Evolutionary conservation across 2,797 vertebrate genomes (phyloP).

Genomic region (Natrix natrix): DNA sequence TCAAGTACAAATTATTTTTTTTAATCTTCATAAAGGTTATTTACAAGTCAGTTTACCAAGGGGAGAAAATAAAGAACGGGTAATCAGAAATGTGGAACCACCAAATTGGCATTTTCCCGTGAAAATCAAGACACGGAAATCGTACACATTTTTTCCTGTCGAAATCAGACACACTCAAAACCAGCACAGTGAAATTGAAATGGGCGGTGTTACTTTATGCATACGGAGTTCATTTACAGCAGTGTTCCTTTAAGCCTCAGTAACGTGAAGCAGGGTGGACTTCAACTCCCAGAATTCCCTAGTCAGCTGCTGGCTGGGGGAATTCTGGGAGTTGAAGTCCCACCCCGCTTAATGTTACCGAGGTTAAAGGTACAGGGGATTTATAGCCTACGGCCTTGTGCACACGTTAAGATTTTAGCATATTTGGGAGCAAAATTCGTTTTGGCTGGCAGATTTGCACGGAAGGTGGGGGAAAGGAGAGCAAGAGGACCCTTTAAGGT

Average conservation of each 20-base stretch:
- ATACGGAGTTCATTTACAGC: neutral
- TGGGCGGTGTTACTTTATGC: neutral
- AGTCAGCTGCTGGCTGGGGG: neutral
- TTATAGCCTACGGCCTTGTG: neutral
- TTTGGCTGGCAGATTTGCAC: slow-evolving; percentile 33
- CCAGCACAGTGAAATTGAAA: slow-evolving; percentile 18
- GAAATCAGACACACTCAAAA: slow-evolving; percentile 66
- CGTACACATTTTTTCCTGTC: neutral
- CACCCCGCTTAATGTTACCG: fast-evolving
- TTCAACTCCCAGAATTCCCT: too few species aligned
- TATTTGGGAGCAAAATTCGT: slow-evolving; percentile 43
- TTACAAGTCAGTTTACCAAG: slow-evolving; percentile 71
- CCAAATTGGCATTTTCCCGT: slow-evolving; percentile 39
- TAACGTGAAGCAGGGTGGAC: neutral
- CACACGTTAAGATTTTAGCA: slow-evolving; percentile 37
- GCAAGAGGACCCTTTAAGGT: neutral
- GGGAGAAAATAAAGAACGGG: slow-evolving; percentile 62
- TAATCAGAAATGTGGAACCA: neutral
- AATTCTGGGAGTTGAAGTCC: neutral
- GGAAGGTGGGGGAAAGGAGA: slow-evolving; percentile 10
- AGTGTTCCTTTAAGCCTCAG: neutral
- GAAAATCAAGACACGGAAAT: slow-evolving; percentile 35
- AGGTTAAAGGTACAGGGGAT: neutral
- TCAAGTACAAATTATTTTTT: slow-evolving; percentile 82
- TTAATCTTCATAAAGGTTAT: slow-evolving; percentile 73